Percentiles rank a stretch among this genome's conserved stretches.
Evolutionary conservation across 2,797 vertebrate genomes (phyloP).

Genomic region (Miichthys miiuy): DNA sequence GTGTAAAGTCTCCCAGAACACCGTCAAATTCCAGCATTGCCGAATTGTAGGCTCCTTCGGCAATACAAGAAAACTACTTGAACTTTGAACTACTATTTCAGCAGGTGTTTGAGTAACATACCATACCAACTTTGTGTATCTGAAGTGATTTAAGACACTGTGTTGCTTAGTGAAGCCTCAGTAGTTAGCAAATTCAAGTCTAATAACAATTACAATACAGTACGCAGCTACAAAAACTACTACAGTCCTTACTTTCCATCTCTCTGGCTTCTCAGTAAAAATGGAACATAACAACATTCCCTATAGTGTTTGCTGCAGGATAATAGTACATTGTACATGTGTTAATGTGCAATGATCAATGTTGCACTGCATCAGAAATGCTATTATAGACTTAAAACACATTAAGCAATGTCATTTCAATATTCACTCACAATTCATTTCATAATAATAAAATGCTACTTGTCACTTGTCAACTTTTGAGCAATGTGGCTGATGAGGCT

Average conservation of each 20-base stretch:
- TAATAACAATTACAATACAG: neutral
- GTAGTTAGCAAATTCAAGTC: neutral
- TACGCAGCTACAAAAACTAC: neutral
- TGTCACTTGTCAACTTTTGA: slow-evolving; percentile 40
- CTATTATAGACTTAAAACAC: neutral
- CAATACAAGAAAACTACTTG: neutral
- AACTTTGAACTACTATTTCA: slow-evolving; percentile 17
- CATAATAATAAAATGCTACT: neutral
- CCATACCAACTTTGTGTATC: slow-evolving; percentile 24
- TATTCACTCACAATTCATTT: slow-evolving; percentile 26
- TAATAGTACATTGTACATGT: slow-evolving; percentile 2
- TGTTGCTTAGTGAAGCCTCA: too few relatives aligned
- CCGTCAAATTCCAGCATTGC: slow-evolving; percentile 29
- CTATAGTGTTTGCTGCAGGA: slow-evolving; percentile 17
- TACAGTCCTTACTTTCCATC: neutral
- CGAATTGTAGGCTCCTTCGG: neutral
- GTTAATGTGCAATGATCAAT: neutral
- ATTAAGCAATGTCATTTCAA: slow-evolving; percentile 5
- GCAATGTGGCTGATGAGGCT: neutral
- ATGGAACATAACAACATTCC: slow-evolving; percentile 28
- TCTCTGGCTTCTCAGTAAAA: slow-evolving; percentile 4
- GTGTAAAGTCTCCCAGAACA: slow-evolving; percentile 28
- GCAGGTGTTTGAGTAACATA: slow-evolving; percentile 44
- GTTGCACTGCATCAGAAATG: slow-evolving; percentile 1
- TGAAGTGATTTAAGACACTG: slow-evolving; percentile 25